phyloP scores from a whole-genome alignment of 2,888 invertebrate genomes.

The Drosophila sordidula region DNA sequence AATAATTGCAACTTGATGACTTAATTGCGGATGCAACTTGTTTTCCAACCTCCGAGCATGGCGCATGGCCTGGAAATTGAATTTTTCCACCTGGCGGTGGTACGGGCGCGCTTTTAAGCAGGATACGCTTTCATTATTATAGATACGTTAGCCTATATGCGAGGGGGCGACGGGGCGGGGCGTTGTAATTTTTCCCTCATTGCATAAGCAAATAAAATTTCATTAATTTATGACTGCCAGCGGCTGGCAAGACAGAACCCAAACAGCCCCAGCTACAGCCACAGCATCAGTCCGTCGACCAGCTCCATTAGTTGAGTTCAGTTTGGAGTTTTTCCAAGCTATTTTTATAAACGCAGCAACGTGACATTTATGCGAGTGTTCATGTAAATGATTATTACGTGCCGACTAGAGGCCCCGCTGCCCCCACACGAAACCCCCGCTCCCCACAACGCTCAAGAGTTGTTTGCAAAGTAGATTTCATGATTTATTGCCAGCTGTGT shows the following conservation, averaged over 20 bases:
- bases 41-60: conserved; percentile 70
- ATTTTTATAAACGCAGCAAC: conserved; percentile 80
- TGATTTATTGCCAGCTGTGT: conserved; percentile 69
- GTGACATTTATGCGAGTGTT: conserved; percentile 82
- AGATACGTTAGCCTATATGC: conserved; percentile 55
- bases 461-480: conserved; percentile 76
- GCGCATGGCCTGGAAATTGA: conserved; percentile 74
- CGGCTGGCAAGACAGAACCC: conserved; percentile 40
- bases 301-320: conserved; percentile 66
- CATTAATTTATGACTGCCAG: conserved; percentile 81
- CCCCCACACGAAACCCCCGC: not conserved
- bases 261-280: conserved; percentile 9
- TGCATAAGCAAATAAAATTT: conserved; percentile 80
- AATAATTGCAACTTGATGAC: conserved; percentile 81
- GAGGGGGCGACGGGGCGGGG: not conserved
- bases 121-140: conserved; percentile 81
- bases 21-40: conserved; percentile 82
- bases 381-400: conserved; percentile 81
- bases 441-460: conserved; percentile 21
- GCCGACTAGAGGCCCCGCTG: conserved; percentile 54
- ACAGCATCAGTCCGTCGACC: conserved; percentile 22
- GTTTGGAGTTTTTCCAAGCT: conserved; percentile 62
- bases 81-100: conserved; percentile 76
- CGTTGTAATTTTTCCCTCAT: conserved; percentile 66
- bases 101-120: conserved; percentile 66